These are phyloP conservation scores for Diplodus sargus DNA, from an alignment of 2,797 vertebrate species.

Conservation along the genomic window DNA sequence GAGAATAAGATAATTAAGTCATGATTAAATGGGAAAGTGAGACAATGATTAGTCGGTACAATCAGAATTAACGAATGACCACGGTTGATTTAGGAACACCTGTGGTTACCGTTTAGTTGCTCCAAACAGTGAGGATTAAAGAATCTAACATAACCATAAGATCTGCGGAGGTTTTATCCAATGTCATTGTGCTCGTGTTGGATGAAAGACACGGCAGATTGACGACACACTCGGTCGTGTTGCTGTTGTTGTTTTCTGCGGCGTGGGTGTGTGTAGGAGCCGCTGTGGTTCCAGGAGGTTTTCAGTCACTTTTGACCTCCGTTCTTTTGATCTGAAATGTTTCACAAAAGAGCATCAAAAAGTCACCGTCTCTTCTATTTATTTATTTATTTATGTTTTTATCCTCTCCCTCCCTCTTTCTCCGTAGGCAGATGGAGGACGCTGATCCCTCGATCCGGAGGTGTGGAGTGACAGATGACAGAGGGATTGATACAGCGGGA, in stretches of 20 bases:
- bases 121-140: background rate
- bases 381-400: no score
- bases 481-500: constrained; percentile 31
- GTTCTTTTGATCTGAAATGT: constrained; percentile 35
- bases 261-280: constrained; percentile 56
- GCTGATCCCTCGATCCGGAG: constrained; percentile 56
- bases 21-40: background rate
- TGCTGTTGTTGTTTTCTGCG: constrained; percentile 11
- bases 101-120: background rate
- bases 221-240: constrained; percentile 6
- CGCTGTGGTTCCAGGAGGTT: constrained; percentile 36
- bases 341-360: constrained; percentile 42
- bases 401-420: background rate
- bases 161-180: background rate
- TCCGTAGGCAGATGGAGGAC: constrained; percentile 63
- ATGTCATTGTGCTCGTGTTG: background rate
- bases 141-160: background rate
- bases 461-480: constrained; percentile 71
- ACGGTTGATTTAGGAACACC: no score
- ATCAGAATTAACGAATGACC: background rate
- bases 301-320: constrained; percentile 42
- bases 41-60: background rate
- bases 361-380: constrained; percentile 26
- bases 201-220: constrained; percentile 33
- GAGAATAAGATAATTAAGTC: background rate